phyloP scores from a whole-genome alignment of 2,797 vertebrate genomes.

The Percopsis omiscomaycus region DNA sequence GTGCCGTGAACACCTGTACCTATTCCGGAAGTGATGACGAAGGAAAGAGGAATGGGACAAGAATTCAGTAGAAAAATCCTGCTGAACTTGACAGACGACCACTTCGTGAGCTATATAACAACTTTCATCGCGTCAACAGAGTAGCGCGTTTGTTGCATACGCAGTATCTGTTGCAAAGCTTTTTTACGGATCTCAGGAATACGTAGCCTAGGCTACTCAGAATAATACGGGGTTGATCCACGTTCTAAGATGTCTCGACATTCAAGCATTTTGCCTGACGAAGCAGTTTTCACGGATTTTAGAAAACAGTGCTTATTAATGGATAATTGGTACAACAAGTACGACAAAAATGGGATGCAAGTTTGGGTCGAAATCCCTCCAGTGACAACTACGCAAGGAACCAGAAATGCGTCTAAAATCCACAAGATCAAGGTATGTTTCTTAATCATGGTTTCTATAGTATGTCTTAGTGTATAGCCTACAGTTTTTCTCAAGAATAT shows the following conservation, averaged over 20 bases:
- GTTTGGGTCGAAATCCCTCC: slow-evolving; percentile 75
- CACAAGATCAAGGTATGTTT: slow-evolving; percentile 79
- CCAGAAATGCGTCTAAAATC: slow-evolving; percentile 52
- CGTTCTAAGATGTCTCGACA: slow-evolving; percentile 45
- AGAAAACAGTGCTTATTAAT: slow-evolving; percentile 69
- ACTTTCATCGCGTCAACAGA: not conserved
- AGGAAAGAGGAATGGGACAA: slow-evolving; percentile 45
- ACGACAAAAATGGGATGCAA: slow-evolving; percentile 68
- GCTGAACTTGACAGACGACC: slow-evolving; percentile 57
- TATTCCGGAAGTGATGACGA: slow-evolving; percentile 1
- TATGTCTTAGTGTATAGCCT: no score
- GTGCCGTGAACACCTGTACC: no score
- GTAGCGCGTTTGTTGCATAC: not conserved
- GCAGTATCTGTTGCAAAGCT: not conserved
- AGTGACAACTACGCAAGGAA: slow-evolving; percentile 26
- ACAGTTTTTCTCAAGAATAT: no score
- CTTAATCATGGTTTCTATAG: no score
- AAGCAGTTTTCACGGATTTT: slow-evolving; percentile 73
- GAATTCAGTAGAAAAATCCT: slow-evolving; percentile 68
- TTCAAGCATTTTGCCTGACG: slow-evolving; percentile 69
- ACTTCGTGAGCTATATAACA: slow-evolving; percentile 21
- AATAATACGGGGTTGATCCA: not conserved
- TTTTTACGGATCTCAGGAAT: not conserved
- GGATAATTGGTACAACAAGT: slow-evolving; percentile 76
- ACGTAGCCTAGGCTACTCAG: not conserved